phyloP scores from a whole-genome alignment of 2,797 vertebrate species.

The Hybognathus amarus region DNA sequence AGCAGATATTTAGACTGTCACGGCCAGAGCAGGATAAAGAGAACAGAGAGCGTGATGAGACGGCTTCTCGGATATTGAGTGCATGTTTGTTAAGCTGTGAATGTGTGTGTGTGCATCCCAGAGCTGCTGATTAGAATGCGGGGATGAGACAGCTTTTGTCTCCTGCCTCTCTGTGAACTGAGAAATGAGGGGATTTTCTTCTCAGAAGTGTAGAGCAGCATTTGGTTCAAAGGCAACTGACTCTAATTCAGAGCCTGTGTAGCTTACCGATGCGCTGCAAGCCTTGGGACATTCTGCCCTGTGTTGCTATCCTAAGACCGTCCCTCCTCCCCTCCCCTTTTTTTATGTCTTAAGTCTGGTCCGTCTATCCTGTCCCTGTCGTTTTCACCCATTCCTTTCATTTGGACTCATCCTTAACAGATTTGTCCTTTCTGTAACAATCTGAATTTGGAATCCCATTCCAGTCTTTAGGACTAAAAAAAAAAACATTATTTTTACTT shows the following conservation, averaged over 20 bases:
- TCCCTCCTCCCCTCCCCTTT: neutral
- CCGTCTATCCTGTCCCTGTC: neutral
- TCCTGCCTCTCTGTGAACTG: conserved; percentile 61
- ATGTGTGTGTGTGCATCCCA: conserved; percentile 57
- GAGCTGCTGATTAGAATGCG: conserved; percentile 70
- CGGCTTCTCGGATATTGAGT: conserved; percentile 28
- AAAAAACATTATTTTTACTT: conserved; percentile 11
- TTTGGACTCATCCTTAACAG: neutral
- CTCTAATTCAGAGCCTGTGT: conserved; percentile 7
- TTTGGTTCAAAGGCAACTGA: conserved; percentile 54
- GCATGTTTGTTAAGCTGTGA: conserved; percentile 43
- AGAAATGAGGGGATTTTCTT: conserved; percentile 75
- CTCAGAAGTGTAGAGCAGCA: conserved; percentile 66
- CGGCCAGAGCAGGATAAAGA: conserved; percentile 36
- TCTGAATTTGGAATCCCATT: conserved; percentile 10
- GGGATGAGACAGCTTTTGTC: conserved; percentile 60
- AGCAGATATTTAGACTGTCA: conserved; percentile 52
- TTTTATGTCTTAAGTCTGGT: conserved; percentile 1
- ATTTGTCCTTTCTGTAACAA: neutral
- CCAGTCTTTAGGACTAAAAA: neutral
- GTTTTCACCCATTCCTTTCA: neutral
- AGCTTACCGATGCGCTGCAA: conserved; percentile 4
- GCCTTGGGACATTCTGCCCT: conserved; percentile 21
- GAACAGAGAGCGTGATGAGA: conserved; percentile 34
- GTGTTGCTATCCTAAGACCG: conserved; percentile 4